Evolutionary conservation across 2,888 invertebrate species (phyloP).

Genomic region (Orchesella flavescens): DNA sequence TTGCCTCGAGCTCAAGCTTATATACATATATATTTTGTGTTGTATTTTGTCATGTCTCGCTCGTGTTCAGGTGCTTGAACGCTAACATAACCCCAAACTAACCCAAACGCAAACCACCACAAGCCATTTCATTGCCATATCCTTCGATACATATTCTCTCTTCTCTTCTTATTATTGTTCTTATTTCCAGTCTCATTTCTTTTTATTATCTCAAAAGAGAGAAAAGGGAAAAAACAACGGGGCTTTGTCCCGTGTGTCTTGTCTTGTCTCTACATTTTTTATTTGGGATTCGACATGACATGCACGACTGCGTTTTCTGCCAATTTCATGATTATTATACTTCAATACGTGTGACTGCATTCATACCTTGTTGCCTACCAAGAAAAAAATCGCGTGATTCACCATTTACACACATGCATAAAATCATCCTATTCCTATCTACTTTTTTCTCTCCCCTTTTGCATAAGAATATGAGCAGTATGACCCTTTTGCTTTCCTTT

Average conservation of each 20-base stretch:
- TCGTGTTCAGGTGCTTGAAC: no score
- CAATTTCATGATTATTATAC: conserved; percentile 48
- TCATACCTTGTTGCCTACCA: no score
- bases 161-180: not conserved
- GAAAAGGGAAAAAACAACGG: not conserved
- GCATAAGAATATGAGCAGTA: no score
- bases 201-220: not conserved
- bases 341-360: not conserved
- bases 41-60: not conserved
- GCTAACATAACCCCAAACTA: no score
- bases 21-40: no score
- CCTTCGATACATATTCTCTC: not conserved
- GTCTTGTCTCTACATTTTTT: no score
- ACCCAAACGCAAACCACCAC: not conserved
- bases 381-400: conserved; percentile 9
- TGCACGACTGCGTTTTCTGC: conserved; percentile 36
- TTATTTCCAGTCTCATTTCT: not conserved
- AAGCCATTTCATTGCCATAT: not conserved
- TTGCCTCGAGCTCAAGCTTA: no score
- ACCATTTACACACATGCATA: no score
- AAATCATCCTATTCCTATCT: no score
- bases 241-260: not conserved
- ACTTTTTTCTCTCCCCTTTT: no score
- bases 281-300: conserved; percentile 18
- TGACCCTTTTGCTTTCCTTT: no score